These are phyloP conservation scores for Ferrisia virgata DNA, from an alignment of 2,888 invertebrate species.

Conservation along the genomic window DNA sequence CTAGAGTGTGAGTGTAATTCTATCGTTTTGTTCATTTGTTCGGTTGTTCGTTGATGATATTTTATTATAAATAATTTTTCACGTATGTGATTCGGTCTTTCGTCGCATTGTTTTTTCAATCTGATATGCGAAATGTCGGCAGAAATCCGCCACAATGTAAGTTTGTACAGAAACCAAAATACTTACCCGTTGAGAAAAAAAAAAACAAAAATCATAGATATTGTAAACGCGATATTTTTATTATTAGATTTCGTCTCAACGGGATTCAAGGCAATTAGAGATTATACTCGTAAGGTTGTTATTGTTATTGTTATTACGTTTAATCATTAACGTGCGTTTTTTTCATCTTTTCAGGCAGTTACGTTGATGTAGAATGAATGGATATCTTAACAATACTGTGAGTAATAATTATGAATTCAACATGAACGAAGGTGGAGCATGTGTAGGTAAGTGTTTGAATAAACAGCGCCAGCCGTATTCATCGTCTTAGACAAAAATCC, in stretches of 20 bases:
- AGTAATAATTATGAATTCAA: constrained; percentile 37
- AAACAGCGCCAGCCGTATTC: background rate
- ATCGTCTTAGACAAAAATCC: background rate
- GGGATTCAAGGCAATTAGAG: background rate
- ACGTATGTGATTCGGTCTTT: background rate
- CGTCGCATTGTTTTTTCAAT: background rate
- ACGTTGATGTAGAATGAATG: constrained; percentile 12
- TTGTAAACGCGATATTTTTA: background rate
- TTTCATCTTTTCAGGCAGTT: background rate
- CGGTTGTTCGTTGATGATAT: background rate
- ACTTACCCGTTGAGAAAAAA: too few species aligned
- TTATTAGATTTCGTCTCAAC: background rate
- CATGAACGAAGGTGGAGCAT: constrained; percentile 35
- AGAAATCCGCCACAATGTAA: background rate
- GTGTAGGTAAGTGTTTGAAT: constrained; percentile 5
- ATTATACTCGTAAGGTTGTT: background rate
- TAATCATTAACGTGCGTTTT: background rate
- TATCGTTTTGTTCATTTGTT: background rate
- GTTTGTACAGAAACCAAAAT: background rate
- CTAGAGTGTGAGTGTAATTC: background rate
- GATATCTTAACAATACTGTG: constrained; percentile 11
- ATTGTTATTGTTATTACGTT: background rate
- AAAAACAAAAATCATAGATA: background rate
- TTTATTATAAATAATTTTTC: background rate
- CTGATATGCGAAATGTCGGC: background rate